Base-by-base conservation (phyloP, 2,888 invertebrate genomes). In the Byasa hedistus region DNA sequence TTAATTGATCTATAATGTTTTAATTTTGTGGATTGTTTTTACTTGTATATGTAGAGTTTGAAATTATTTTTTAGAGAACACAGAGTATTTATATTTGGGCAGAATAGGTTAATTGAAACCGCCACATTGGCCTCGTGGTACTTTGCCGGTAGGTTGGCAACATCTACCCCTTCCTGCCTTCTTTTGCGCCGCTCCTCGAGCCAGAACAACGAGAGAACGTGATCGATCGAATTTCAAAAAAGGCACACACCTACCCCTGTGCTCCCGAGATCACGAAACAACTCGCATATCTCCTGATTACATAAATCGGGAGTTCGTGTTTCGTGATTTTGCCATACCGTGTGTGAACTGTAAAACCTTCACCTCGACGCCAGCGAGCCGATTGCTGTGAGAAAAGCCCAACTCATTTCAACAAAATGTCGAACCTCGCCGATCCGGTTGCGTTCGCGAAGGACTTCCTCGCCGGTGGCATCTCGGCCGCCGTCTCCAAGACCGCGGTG, bases 401-500 rank as follows among this genome's bases (percentile, higher is more conserved):
- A 83, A 83, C 79, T 21, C 78, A 82, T 79, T 77, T 76, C 71
- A 82, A 84, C 89, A 90, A 89, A 87, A 91, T 91, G 91, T 87
- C 91, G 81, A 88, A 87, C 82, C 85, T 91, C 79, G 84, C 84
- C 74, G 98, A 98, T 94, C 96, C 96, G 82, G 93, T 96, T 87
- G 94, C 95, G 84, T 98, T 98, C 92, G 92, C 95, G 86, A 97
- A 98, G 93, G 98, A 98, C 92, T 98, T 98, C 91, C 88, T 97
- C 81, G 97, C 98, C 80, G 98, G 98, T 83, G 98, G 98, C 83
- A 93, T 98, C 72, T 96, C 98, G 70, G 98, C 98, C 73, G 98
- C 98, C 76, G 95, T 98, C 79, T 98, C 98, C 78, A 98, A 98
- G 91, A 98, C 98, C 73, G 96, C 97, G 73, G 98, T 98, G 73